Percentiles rank a stretch among this genome's conserved stretches.
These are phyloP conservation scores for Celastrina argiolus DNA, from an alignment of 2,888 invertebrate species.

Conservation along the genomic window DNA sequence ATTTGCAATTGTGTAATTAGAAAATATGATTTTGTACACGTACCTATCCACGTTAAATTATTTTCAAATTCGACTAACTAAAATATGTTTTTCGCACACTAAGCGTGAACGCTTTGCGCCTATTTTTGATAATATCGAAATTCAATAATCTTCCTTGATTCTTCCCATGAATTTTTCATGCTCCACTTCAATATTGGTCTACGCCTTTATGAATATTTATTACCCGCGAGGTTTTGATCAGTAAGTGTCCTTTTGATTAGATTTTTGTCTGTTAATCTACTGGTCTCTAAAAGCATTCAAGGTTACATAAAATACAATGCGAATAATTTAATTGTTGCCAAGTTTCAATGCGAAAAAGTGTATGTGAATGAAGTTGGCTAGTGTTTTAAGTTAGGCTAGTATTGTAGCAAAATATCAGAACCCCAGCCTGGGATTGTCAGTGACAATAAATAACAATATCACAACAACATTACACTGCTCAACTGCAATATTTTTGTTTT, in stretches of 20 bases:
- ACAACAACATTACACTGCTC: no score
- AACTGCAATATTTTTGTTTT: no score
- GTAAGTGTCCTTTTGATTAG: neutral
- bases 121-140: slow-evolving; percentile 6
- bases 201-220: neutral
- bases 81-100: neutral
- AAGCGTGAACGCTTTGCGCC: neutral
- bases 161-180: neutral
- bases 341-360: no score
- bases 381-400: no score
- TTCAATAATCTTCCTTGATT: slow-evolving; percentile 4
- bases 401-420: no score
- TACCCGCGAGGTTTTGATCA: neutral
- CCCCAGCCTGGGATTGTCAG: no score
- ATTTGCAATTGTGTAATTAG: no score
- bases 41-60: no score
- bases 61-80: no score
- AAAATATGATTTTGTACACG: no score
- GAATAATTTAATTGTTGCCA: neutral
- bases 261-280: neutral
- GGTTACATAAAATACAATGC: neutral
- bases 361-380: no score
- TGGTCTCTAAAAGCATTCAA: neutral
- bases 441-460: no score
- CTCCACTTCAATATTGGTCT: neutral